Evolutionary conservation across 1,140 invertebrate species (phyloP).

Genomic region (Cecropterus lyciades): DNA sequence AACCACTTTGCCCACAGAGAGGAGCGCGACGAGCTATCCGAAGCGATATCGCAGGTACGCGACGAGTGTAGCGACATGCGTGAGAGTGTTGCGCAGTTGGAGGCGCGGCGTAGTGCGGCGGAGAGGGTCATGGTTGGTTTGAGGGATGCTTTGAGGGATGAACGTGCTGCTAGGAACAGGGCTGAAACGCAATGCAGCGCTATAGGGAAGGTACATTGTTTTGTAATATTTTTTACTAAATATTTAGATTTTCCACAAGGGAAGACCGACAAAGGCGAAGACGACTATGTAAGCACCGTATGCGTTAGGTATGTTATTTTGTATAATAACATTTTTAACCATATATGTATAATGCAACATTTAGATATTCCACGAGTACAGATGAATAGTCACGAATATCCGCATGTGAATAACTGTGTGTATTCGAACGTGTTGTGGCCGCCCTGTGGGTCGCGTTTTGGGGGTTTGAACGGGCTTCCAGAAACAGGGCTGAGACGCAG

Average conservation of each 20-base stretch:
- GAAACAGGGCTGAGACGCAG: conserved; percentile 54
- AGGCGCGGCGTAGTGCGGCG: conserved; percentile 44
- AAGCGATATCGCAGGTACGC: conserved; percentile 44
- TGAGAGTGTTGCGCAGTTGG: conserved; percentile 48
- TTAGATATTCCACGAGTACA: too few relatives aligned
- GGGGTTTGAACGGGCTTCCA: conserved; percentile 54
- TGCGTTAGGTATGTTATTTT: too few relatives aligned
- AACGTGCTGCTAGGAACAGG: conserved; percentile 53
- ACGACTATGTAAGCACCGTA: too few relatives aligned
- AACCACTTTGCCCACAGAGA: too few relatives aligned
- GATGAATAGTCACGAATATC: too few relatives aligned
- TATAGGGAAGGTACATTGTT: conserved; percentile 56
- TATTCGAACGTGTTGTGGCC: conserved; percentile 55
- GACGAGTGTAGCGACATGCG: conserved; percentile 55
- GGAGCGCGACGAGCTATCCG: conserved; percentile 61
- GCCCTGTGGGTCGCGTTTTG: conserved; percentile 61
- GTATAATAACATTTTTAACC: too few relatives aligned
- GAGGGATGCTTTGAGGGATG: conserved; percentile 63
- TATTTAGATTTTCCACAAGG: too few relatives aligned
- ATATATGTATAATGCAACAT: too few relatives aligned
- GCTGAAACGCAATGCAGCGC: conserved; percentile 49
- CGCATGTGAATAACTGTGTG: too few relatives aligned
- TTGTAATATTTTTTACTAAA: too few relatives aligned
- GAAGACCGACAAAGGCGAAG: too few relatives aligned
- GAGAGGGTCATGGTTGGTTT: conserved; percentile 59